Evolutionary conservation across 2,113 vertebrate species (phyloP).

Genomic region (Calidris pygmaea): DNA sequence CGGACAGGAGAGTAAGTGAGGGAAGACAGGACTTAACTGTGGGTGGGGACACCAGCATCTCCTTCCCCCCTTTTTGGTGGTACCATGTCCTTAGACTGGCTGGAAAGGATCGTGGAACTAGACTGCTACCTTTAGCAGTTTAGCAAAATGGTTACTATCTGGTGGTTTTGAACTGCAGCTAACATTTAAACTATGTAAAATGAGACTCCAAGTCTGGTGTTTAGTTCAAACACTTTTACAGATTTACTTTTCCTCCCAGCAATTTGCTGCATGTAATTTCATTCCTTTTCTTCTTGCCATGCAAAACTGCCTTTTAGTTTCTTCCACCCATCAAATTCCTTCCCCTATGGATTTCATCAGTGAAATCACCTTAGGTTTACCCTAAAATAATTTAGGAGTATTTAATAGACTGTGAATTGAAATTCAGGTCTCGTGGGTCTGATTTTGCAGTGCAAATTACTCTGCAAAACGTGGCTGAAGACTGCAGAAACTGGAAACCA

Average conservation of each 20-base stretch:
- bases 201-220: neutral
- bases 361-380: neutral
- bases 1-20: neutral
- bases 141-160: neutral
- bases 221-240: neutral
- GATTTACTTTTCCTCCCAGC: neutral
- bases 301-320: neutral
- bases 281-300: neutral
- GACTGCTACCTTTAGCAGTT: neutral
- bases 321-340: neutral
- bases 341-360: neutral
- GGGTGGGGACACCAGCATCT: neutral
- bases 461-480: neutral
- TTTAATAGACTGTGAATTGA: neutral
- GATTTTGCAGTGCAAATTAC: neutral
- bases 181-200: neutral
- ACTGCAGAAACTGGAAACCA: neutral
- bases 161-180: neutral
- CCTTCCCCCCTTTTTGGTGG: neutral
- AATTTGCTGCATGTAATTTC: neutral
- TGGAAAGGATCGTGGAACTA: neutral
- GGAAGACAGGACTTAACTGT: neutral
- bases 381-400: neutral
- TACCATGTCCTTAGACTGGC: neutral
- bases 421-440: neutral